Percentiles rank a stretch among this genome's conserved stretches.
Evolutionary conservation across 2,888 invertebrate species (phyloP).

Genomic region (Fragum whitleyi): DNA sequence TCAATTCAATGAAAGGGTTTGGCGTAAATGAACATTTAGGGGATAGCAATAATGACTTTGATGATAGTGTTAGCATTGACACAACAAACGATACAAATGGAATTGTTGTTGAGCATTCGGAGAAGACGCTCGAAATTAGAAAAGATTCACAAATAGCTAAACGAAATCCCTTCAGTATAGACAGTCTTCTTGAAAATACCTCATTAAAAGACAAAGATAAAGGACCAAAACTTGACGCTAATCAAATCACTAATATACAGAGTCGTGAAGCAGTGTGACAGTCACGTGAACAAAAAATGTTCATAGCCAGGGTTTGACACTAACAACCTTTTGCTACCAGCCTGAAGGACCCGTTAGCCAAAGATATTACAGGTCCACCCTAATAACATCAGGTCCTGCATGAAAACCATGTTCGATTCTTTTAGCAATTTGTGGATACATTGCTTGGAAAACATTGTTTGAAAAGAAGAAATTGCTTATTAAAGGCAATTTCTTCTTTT

Average conservation of each 20-base stretch:
- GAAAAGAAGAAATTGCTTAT: not conserved
- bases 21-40: not conserved
- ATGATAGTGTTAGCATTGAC: not conserved
- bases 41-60: not conserved
- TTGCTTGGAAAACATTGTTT: no score
- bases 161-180: conserved; percentile 85
- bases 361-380: no score
- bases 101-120: not conserved
- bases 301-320: no score
- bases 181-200: conserved; percentile 84
- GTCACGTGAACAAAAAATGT: no score
- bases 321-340: no score
- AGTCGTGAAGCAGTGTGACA: no score
- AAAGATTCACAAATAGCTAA: not conserved
- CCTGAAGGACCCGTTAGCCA: no score
- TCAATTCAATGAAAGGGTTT: conserved; percentile 24
- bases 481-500: not conserved
- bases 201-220: not conserved
- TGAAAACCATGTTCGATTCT: no score
- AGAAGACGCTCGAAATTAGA: not conserved
- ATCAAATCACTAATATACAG: not conserved
- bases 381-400: no score
- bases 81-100: no score
- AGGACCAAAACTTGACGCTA: not conserved
- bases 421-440: no score